A percentile compares a stretch with the other conserved stretches of the same genome.
These are phyloP conservation scores for Myotis daubentonii DNA, from an alignment of 2,797 vertebrate species.

Conservation along the genomic window DNA sequence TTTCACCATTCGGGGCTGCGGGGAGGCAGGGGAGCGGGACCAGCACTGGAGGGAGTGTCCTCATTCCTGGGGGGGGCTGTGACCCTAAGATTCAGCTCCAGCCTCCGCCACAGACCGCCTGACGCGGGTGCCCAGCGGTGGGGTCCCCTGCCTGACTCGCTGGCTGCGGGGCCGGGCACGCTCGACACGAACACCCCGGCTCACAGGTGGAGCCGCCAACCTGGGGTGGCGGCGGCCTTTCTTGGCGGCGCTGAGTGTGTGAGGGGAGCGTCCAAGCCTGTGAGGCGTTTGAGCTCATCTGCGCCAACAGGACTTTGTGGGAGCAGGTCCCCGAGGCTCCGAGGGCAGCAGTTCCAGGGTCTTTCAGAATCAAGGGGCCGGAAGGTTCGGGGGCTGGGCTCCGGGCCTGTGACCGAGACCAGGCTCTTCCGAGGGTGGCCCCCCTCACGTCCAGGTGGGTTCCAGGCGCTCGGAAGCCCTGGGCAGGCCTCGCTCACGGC, in stretches of 20 bases:
- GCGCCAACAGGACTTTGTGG: neutral
- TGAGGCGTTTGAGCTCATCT: neutral
- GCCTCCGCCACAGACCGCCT: neutral
- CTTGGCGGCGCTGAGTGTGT: neutral
- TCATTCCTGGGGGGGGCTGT: neutral
- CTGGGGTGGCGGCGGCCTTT: rapidly evolving
- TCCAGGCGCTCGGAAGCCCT: neutral
- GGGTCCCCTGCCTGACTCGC: neutral
- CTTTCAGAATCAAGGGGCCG: neutral
- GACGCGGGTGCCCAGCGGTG: neutral
- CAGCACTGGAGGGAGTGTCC: neutral
- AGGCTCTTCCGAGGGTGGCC: neutral
- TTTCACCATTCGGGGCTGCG: rapidly evolving
- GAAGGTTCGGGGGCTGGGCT: neutral
- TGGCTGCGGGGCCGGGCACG: neutral
- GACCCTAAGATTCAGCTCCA: neutral
- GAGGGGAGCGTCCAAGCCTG: rapidly evolving
- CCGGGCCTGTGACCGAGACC: too few species aligned
- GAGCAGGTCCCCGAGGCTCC: neutral
- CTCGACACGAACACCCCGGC: too few species aligned
- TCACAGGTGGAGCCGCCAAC: too few species aligned
- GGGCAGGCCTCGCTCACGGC: neutral
- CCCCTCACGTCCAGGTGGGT: too few species aligned
- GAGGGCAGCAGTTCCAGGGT: rapidly evolving
- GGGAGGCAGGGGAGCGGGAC: neutral